Base-by-base conservation (phyloP, 2,113 vertebrate species). In the Neoarius graeffei region DNA sequence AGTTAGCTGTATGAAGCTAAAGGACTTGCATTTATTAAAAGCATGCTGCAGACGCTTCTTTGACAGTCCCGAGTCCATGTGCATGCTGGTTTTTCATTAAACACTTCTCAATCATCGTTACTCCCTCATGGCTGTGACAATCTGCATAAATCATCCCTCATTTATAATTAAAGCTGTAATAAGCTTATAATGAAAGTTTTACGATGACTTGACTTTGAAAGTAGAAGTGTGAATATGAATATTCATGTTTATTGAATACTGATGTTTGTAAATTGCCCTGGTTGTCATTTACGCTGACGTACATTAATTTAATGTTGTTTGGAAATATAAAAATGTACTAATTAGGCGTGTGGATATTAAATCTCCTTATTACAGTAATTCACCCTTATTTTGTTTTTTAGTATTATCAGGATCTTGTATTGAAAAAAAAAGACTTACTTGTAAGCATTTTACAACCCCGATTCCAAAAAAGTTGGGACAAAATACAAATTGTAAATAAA, bases 181-280 rank as follows among this genome's bases (percentile, higher is more conserved):
- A 79, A 35, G 76, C 59, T 56, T 66, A 6, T 85, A 79, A 90
- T 89, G 87, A 89, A 80, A 77, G 69, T 90, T 86, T 87, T 23
- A 84, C 42, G 66, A 50, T 10, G 59, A 48, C 48, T 66, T 42
- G 42, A 52, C 7, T 57, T 83, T 59, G 11, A 42, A 77, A 81
- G 76, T 76, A 67, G 85, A 50, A 59, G 42, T 57, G 80, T 86
- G 42, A 30, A 42, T 25, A 81, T 60, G 67, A n/a, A 52, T 62
- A 42, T 80, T 35, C 62, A 80, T 30, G 27, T 67, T 85, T 54
- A 73, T 90, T 20, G 80, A 86, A 83, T 84, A 83, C 73, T 79
- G 80, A 86, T 80, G 42, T 79, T 79, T 19, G 20, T 8, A 74
- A 85, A 90, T 80, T 9, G 66, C 66, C 67, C 84, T 86, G 64